phyloP scores from a whole-genome alignment of 1,140 invertebrate species.

The Doryteuthis pealeii region DNA sequence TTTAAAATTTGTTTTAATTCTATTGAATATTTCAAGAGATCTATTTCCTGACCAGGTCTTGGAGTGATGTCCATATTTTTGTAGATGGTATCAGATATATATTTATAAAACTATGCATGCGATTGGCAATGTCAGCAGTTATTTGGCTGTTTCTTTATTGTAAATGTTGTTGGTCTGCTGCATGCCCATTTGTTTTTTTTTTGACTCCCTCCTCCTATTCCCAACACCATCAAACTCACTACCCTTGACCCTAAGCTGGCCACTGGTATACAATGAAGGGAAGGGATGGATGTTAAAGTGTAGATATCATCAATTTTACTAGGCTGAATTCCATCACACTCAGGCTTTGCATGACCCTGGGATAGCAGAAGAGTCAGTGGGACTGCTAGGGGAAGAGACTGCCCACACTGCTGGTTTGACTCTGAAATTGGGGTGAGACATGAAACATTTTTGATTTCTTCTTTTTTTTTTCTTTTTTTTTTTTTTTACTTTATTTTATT shows the following conservation, averaged over 20 bases:
- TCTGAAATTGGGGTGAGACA: conserved; percentile 85
- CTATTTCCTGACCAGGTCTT: no score
- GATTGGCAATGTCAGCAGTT: neutral
- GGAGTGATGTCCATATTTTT: no score
- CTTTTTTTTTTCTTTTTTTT: conserved; percentile 1
- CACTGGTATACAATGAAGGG: neutral
- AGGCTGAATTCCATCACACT: conserved; percentile 56
- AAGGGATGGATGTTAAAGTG: conserved; percentile 17
- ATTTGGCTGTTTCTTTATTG: neutral
- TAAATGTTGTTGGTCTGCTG: conserved; percentile 12
- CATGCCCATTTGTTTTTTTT: conserved; percentile 14
- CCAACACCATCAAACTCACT: no score
- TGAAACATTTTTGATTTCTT: conserved; percentile 10
- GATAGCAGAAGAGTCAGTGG: conserved; percentile 89
- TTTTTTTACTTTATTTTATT: neutral
- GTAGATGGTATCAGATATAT: no score
- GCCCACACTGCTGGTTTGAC: conserved; percentile 88
- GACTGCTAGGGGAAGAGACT: conserved; percentile 90
- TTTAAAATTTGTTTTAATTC: no score
- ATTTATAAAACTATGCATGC: no score
- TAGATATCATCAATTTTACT: conserved; percentile 32
- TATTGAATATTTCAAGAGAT: no score
- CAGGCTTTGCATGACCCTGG: conserved; percentile 58
- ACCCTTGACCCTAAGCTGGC: neutral
- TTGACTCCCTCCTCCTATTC: neutral